Conservation (phyloP, 2,113 vertebrate genomes). For the Meleagris gallopavo region DNA sequence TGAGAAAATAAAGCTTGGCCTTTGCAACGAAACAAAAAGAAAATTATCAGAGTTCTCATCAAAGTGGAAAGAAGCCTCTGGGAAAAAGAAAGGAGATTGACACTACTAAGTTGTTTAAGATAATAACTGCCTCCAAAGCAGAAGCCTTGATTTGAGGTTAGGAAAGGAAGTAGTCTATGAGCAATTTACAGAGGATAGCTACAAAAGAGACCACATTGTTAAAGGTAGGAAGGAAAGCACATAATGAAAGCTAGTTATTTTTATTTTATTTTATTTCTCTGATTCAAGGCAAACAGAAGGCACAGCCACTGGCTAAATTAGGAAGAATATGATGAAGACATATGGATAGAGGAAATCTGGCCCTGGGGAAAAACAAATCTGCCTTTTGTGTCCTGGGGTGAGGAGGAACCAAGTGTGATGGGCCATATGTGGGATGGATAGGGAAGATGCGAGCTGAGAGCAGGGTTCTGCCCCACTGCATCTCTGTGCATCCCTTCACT, state of each 20-base stretch:
- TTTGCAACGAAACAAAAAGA: slow-evolving; percentile 37
- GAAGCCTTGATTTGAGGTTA: slow-evolving; percentile 63
- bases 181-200: slow-evolving; percentile 63
- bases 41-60: slow-evolving; percentile 61
- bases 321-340: slow-evolving; percentile 60
- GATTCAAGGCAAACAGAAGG: slow-evolving; percentile 71
- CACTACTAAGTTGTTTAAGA: slow-evolving; percentile 68
- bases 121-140: slow-evolving; percentile 68
- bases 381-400: slow-evolving; percentile 43
- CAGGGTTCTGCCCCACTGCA: background rate
- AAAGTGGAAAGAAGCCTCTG: slow-evolving; percentile 54
- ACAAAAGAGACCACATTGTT: slow-evolving; percentile 58
- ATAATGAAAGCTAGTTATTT: slow-evolving; percentile 47
- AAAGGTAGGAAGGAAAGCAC: slow-evolving; percentile 54
- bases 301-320: slow-evolving; percentile 66
- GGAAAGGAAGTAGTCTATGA: slow-evolving; percentile 63
- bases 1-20: background rate
- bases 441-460: fast-evolving
- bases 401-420: background rate
- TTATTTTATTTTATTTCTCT: slow-evolving; percentile 50
- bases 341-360: slow-evolving; percentile 50
- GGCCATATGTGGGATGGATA: slow-evolving; percentile 1
- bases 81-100: slow-evolving; percentile 64
- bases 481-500: background rate
- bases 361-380: slow-evolving; percentile 57